Conservation (phyloP, 2,797 vertebrate genomes). For the Siniperca undulata region DNA sequence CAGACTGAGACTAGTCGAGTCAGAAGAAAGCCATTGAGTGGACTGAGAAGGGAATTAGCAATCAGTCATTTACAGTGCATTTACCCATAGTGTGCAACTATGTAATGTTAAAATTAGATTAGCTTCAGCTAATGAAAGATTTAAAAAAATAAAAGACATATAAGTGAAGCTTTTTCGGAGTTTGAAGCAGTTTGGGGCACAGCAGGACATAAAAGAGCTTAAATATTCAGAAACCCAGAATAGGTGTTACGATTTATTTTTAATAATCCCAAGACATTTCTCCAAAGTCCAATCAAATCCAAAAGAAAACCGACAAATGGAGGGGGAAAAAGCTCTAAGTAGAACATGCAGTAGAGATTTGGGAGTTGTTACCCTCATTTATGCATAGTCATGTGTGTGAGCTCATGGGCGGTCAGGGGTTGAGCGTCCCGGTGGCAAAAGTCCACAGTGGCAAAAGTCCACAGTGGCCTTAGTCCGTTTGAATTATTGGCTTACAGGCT, state of each 20-base stretch:
- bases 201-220: conserved; percentile 33
- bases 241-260: conserved; percentile 47
- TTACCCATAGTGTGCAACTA: conserved; percentile 10
- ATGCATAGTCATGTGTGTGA: conserved; percentile 70
- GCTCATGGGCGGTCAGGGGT: conserved; percentile 47
- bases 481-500: conserved; percentile 77
- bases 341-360: conserved; percentile 22
- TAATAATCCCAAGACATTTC: conserved; percentile 35
- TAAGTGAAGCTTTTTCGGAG: conserved; percentile 31
- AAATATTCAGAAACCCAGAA: conserved; percentile 63
- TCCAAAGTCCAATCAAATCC: conserved; percentile 8
- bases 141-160: conserved; percentile 2
- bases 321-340: neutral
- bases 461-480: conserved; percentile 53
- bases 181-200: conserved; percentile 53
- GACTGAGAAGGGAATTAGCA: conserved; percentile 56
- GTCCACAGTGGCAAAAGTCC: conserved; percentile 79
- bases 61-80: conserved; percentile 67
- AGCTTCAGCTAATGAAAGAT: conserved; percentile 6
- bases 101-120: conserved; percentile 19
- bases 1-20: conserved; percentile 66
- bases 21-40: conserved; percentile 64
- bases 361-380: conserved; percentile 61
- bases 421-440: conserved; percentile 65
- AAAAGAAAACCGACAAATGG: conserved; percentile 29